A percentile compares a stretch with the other conserved stretches of the same genome.
Evolutionary conservation across 2,113 vertebrate genomes (phyloP).

Genomic region (Dromas ardeola): DNA sequence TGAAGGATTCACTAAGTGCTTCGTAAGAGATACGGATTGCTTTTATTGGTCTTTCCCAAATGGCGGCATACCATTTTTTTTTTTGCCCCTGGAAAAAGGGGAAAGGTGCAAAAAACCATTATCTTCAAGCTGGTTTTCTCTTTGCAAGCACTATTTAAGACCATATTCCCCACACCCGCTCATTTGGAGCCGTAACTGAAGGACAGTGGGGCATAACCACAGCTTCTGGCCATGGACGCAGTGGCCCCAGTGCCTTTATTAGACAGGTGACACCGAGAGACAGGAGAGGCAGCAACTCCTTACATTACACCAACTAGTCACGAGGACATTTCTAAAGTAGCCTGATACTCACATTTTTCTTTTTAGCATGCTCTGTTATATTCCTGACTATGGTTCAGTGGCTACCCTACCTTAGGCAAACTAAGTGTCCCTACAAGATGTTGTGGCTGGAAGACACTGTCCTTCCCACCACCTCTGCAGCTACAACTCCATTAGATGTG

Average conservation of each 20-base stretch:
- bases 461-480: background rate
- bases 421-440: background rate
- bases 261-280: background rate
- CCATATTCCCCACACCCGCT: background rate
- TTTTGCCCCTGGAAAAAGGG: background rate
- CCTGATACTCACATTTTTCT: background rate
- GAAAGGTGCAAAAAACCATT: background rate
- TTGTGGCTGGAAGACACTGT: background rate
- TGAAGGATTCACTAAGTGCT: background rate
- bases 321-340: background rate
- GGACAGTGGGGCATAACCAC: background rate
- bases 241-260: background rate
- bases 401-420: background rate
- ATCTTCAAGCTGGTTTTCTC: background rate
- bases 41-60: background rate
- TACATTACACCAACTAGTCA: background rate
- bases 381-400: background rate
- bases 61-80: background rate
- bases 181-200: background rate
- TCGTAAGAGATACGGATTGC: background rate
- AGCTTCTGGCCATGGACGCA: background rate
- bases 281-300: background rate
- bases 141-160: background rate
- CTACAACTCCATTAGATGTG: rapidly evolving
- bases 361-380: background rate